Evolutionary conservation across 2,113 vertebrate species (phyloP).

Genomic region (Xiphophorus couchianus): DNA sequence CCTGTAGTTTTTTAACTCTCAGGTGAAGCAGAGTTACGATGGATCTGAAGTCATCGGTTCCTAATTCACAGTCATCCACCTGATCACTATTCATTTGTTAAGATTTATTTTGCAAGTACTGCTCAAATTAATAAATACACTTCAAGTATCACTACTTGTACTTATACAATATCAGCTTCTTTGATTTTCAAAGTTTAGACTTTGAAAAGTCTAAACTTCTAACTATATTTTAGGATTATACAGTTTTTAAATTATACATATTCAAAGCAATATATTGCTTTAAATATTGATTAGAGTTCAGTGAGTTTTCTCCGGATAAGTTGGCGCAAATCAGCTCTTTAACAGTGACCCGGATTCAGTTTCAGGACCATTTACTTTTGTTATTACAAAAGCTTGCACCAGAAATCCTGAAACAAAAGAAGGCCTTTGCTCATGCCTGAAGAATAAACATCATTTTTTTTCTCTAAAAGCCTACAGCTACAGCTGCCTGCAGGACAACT

Average conservation of each 20-base stretch:
- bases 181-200: neutral
- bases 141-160: too few relatives aligned
- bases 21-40: too few relatives aligned
- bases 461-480: neutral
- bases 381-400: constrained; percentile 47
- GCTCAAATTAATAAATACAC: too few relatives aligned
- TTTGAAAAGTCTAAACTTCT: neutral
- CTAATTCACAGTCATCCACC: too few relatives aligned
- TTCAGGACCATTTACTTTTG: constrained; percentile 50
- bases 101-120: too few relatives aligned
- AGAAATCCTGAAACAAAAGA: constrained; percentile 15
- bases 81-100: too few relatives aligned
- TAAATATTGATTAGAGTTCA: constrained; percentile 25
- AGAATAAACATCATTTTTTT: constrained; percentile 5
- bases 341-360: constrained; percentile 29
- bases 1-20: too few relatives aligned
- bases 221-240: neutral
- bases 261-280: neutral
- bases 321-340: constrained; percentile 18
- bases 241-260: too few relatives aligned
- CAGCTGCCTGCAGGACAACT: constrained; percentile 5
- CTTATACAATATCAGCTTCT: too few relatives aligned
- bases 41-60: too few relatives aligned
- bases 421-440: neutral
- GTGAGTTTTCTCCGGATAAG: constrained; percentile 16